Evolutionary conservation across 1,140 invertebrate species (phyloP).

Genomic region (Venturia canescens): DNA sequence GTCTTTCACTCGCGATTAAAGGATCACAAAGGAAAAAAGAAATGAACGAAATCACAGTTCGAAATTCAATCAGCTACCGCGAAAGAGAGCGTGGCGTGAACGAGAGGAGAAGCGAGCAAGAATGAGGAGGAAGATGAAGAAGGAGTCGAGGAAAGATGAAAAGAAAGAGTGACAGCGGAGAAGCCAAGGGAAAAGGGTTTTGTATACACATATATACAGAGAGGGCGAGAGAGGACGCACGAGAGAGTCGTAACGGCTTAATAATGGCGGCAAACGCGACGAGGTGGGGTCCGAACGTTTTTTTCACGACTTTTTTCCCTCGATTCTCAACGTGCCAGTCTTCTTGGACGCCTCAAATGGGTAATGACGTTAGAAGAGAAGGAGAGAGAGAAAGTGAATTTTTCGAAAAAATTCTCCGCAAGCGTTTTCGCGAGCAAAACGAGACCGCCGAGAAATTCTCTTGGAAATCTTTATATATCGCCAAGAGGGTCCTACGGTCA

Average conservation of each 20-base stretch:
- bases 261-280: slow-evolving; percentile 40
- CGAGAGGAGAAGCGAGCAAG: slow-evolving; percentile 13
- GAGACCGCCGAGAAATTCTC: neutral
- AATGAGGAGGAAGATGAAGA: neutral
- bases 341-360: neutral
- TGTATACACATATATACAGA: slow-evolving; percentile 35
- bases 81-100: slow-evolving; percentile 49
- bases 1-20: slow-evolving; percentile 45
- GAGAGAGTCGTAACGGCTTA: slow-evolving; percentile 64
- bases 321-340: slow-evolving; percentile 7
- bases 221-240: slow-evolving; percentile 40
- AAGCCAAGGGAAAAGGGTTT: slow-evolving; percentile 52
- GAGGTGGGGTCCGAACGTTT: slow-evolving; percentile 25
- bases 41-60: slow-evolving; percentile 29
- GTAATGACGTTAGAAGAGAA: slow-evolving; percentile 7
- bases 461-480: neutral
- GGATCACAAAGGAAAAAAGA: slow-evolving; percentile 42
- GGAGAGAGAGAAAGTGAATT: slow-evolving; percentile 15
- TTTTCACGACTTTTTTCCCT: neutral
- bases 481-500: too few species aligned
- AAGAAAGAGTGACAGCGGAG: slow-evolving; percentile 19
- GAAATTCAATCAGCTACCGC: slow-evolving; percentile 49
- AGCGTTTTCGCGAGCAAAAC: slow-evolving; percentile 5
- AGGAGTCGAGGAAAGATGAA: neutral
- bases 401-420: slow-evolving; percentile 35